Base-by-base conservation (phyloP, 2,797 vertebrate species). In the Sebastes itinus region DNA sequence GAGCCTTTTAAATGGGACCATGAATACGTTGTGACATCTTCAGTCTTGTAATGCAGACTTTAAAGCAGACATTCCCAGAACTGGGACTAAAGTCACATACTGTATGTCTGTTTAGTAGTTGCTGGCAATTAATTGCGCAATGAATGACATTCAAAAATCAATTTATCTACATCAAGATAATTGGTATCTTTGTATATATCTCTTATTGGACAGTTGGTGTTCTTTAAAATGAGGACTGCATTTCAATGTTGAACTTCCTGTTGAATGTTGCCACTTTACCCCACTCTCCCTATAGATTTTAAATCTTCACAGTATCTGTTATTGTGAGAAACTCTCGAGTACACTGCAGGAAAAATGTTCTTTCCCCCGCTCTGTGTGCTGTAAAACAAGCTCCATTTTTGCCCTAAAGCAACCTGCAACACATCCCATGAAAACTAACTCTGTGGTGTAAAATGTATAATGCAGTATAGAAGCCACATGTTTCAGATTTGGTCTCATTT, bases 401-500 rank as follows among this genome's bases (percentile, higher is more conserved):
- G 33, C 61, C 72, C 30, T 22, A 28, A 22, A 73, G 62, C 68
- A 55, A n/a, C 27, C 22, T 8, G 4, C 68, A 35, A 33, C 54
- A 65, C 56, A 18, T 72, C 60, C 60, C 28, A 67, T 23, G 2
- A 61, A 80, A 46, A 55, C 65, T 3, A 11, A 5, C 67, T 69
- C 59, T n/a, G 28, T 66, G 59, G 22, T 16, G 33, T 25, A 4
- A 23, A 20, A 6, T 6, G 12, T 71, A 20, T 59, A 42, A 32
- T 12, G 16, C 25, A 30, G 59, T 35, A 5, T 18, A 28, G n/a
- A 62, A 25, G 77, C 42, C 61, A 22, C 13, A 22, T 30, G 1
- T 67, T 75, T 67, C 66, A 59, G 73, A 72, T n/a, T 58, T n/a
- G 25, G 10, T 72, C 67, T 66, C 54, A 54, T 71, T 80, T 84